These are phyloP conservation scores for Dufourea novaeangliae DNA, from an alignment of 1,140 invertebrate species.

Conservation along the genomic window DNA sequence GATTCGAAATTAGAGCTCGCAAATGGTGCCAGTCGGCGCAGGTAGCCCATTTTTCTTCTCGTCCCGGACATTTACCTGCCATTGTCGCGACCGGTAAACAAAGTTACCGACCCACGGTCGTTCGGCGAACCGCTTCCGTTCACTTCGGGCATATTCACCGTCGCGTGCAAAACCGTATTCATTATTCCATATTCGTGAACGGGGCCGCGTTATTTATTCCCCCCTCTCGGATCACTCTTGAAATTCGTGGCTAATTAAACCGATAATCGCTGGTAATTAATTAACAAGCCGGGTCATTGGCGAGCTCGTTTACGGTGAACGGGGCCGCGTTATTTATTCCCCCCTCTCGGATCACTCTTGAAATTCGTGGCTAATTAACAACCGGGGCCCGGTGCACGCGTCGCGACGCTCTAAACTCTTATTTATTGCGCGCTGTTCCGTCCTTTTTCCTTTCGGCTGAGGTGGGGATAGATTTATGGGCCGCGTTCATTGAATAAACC, in stretches of 20 bases:
- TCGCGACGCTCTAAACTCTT: background rate
- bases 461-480: conserved; percentile 18
- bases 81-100: background rate
- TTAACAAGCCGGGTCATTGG: background rate
- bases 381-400: background rate
- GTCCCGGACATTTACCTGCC: background rate
- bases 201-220: background rate
- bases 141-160: background rate
- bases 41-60: background rate
- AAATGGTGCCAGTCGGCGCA: background rate
- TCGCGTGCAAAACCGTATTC: background rate
- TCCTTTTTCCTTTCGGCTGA: background rate
- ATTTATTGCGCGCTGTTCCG: background rate
- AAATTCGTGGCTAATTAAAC: conserved; percentile 18
- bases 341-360: background rate
- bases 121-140: background rate
- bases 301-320: background rate
- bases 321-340: background rate
- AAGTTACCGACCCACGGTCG: background rate
- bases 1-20: conserved; percentile 9
- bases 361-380: conserved; percentile 18
- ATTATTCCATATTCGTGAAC: too few species aligned
- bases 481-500: conserved; percentile 36
- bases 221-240: background rate
- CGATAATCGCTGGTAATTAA: conserved; percentile 20